Evolutionary conservation across 2,888 invertebrate species (phyloP), one percentile per base, ranked within the genome.

Genomic region (Acrobasis consociella): DNA sequence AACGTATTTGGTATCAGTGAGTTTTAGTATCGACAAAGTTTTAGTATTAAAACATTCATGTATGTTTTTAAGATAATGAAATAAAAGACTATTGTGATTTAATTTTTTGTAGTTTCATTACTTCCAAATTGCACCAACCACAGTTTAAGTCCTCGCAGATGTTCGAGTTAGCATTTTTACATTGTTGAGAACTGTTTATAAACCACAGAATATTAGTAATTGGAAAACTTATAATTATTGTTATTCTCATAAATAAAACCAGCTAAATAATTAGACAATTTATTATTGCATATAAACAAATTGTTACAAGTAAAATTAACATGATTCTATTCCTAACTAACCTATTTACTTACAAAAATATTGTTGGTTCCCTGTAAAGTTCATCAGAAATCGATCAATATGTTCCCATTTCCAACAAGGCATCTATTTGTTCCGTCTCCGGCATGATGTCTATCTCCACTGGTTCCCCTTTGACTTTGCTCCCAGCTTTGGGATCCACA

Each of bases 391-490:
- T 31, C 53, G 15, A 46, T 53, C 75, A 89, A 72, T 86, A 90
- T 17, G 77, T 80, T 56, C 91, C 89, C 81, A 88, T 78, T 80
- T 91, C 91, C 80, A 92, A 80, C 17, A 90, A 76, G 11, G 92
- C 92, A 71, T 92, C 92, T 64, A 88, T 84, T 65, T 91, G 90
- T 78, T 91, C 92, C 70, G 84, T 89, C 75, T 92, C 92, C 0
- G 92, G 91, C 56, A 88, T 68, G 53, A 91, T 88, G 64, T 92
- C 91, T 49, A 92, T 86, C 73, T 91, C 90, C 1, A 88, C 65
- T 0, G 85, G 80, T 67, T 89, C 90, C 1, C 81, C 70, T 62
- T 87, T 86, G 0, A 82, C 50, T 62, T 78, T 82, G 62, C 73
- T 78, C 11, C 77, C 78, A 15, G 72, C 73, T 71, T 85, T 89